Evolutionary conservation across 2,113 vertebrate genomes (phyloP).

Genomic region (Hirundichthys speculiger): DNA sequence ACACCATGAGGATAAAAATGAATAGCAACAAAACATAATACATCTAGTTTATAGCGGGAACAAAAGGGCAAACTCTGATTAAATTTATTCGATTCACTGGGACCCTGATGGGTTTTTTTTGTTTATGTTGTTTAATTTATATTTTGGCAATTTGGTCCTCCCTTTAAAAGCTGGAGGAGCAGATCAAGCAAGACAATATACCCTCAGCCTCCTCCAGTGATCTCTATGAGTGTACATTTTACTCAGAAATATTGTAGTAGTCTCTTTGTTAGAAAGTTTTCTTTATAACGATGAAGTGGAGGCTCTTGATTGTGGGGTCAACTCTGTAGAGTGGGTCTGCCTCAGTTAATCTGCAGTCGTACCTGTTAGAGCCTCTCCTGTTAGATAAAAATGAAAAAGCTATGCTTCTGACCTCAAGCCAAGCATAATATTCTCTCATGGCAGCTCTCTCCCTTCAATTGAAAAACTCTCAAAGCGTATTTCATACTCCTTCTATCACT

Average conservation of each 20-base stretch:
- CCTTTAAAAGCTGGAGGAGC: conserved; percentile 8
- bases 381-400: conserved; percentile 48
- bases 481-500: conserved; percentile 29
- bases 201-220: not conserved
- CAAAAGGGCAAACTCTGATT: too few relatives aligned
- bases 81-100: too few relatives aligned
- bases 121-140: too few relatives aligned
- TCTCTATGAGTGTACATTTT: not conserved
- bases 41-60: too few relatives aligned
- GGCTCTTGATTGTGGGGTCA: not conserved
- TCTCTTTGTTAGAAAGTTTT: conserved; percentile 15
- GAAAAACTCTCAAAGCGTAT: conserved; percentile 22
- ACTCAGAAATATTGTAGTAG: conserved; percentile 7
- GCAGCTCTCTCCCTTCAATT: not conserved
- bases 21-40: too few relatives aligned
- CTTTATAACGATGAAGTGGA: not conserved
- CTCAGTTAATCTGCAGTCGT: conserved; percentile 27
- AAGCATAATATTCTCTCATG: conserved; percentile 2
- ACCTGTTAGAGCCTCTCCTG: conserved; percentile 24
- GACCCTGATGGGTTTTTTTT: too few relatives aligned
- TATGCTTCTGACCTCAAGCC: conserved; percentile 50
- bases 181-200: conserved; percentile 15
- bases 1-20: too few relatives aligned
- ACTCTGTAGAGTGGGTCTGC: not conserved
- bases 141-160: not conserved